Base-by-base conservation (phyloP, 2,113 vertebrate species). In the Dendrocopos noguchii region DNA sequence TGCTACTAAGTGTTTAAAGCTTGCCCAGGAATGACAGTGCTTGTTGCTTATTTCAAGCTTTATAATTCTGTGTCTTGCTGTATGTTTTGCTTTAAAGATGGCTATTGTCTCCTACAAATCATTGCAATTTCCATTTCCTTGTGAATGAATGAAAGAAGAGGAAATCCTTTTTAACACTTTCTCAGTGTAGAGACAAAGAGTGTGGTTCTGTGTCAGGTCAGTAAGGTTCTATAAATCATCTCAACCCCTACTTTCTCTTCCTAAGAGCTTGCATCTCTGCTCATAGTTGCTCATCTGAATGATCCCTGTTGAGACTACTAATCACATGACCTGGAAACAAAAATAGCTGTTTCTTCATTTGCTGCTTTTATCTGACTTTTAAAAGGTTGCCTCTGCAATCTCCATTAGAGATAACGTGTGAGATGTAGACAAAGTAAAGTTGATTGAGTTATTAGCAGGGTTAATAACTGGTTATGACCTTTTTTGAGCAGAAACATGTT, bases 381-480 rank as follows among this genome's bases (percentile, higher is more conserved):
- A 18, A 28, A 68, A 36, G 34, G 8, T 39, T 47, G 29, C n/a
- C 59, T 57, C 55, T 91, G 59, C 80, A 59, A 25, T 88, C 93
- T 70, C 66, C 50, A 50, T 50, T 59, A 61, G 55, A 52, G 50
- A 52, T 52, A 52, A 28, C 79, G 84, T 84, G 29, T 53, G 55
- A 56, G 55, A 56, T 89, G 82, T 60, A 74, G 79, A n/a, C 2
- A 1, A 28, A n/a, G 72, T 56, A 28, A 85, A 83, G 72, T 57
- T 60, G 71, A 70, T 65, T 15, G 84, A 94, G 72, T 87, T 83
- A 76, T 77, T 91, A 66, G 84, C 68, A 71, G 90, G 67, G 55
- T 80, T 92, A 85, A 89, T 93, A 66, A 74, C n/a, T 27, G 80
- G 39, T 79, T 91, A 64, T 74, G 84, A 83, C 73, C 39, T 39